Base-by-base conservation (phyloP, 2,797 vertebrate genomes). In the Lacerta agilis region DNA sequence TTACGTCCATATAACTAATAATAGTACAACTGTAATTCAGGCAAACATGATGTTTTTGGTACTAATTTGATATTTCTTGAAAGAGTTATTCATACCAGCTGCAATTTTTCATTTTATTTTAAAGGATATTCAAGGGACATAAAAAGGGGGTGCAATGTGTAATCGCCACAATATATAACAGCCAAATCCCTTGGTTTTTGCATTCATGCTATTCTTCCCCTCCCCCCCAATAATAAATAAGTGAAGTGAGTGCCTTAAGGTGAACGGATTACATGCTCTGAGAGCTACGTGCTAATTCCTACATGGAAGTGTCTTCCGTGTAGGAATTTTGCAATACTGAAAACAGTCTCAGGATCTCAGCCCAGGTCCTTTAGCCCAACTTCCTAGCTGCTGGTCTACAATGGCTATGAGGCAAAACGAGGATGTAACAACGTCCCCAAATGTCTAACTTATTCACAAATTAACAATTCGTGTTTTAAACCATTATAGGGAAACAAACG, bases 391-490 rank as follows among this genome's bases (percentile, higher is more conserved):
- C n/a, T 25, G 29, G 36, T 23, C 69, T 49, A 33, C 41, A 71
- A 41, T 71, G 43, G 38, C 13, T 88, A 77, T 80, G 88, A 90
- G 88, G 76, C 77, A 72, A 83, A 92, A 92, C 79, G 86, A 88
- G 81, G 61, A 82, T 86, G 61, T 83, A 86, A 91, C 86, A 86
- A 66, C 77, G 69, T 67, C 93, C 80, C 89, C 91, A 87, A 88
- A 90, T 79, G 87, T 89, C 86, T 76, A 83, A 73, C 66, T 92
- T 66, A 55, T 55, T 55, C 13, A 55, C 13, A 55, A 55, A 55
- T 55, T 13, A 55, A 55, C 13, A 15, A 55, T 55, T 55, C 49
- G 11, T 55, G 13, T 55, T 55, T 55, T 8, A 73, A 84, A 73
- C 10, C 11, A 41, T 64, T 55, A 41, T 41, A 8, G 2, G 13